Conservation (phyloP, 2,888 invertebrate genomes). For the Atethmia centrago region DNA sequence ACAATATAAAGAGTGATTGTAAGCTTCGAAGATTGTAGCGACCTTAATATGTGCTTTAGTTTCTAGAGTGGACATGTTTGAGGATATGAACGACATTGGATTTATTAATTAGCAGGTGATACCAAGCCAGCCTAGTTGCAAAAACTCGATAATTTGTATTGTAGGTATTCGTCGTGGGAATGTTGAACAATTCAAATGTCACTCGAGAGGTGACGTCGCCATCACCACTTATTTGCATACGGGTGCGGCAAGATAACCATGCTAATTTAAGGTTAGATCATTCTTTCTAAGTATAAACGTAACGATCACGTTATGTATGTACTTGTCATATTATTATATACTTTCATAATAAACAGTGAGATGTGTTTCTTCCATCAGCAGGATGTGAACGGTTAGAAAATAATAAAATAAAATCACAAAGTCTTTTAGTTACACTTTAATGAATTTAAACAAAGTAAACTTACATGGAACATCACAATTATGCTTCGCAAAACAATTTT, state of each 20-base stretch:
- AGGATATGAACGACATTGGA: constrained; percentile 3
- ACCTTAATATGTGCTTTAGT: neutral
- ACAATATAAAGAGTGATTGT: neutral
- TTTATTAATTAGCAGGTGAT: constrained; percentile 12
- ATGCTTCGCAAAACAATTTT: constrained; percentile 89
- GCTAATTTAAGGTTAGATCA: constrained; percentile 53
- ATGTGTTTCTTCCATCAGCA: neutral
- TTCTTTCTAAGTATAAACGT: constrained; percentile 32
- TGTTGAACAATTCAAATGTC: constrained; percentile 44
- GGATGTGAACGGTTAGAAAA: too few species aligned
- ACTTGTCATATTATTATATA: constrained; percentile 19
- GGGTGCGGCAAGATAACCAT: constrained; percentile 55
- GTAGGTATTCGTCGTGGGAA: constrained; percentile 36
- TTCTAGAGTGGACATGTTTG: neutral
- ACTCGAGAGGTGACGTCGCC: constrained; percentile 47
- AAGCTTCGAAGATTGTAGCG: neutral
- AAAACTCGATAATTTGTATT: constrained; percentile 11
- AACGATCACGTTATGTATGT: constrained; percentile 22
- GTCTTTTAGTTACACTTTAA: constrained; percentile 86
- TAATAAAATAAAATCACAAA: constrained; percentile 65
- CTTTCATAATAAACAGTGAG: constrained; percentile 1
- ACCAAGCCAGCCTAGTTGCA: constrained; percentile 3
- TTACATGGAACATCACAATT: constrained; percentile 91
- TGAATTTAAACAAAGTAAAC: constrained; percentile 88
- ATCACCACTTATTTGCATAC: constrained; percentile 53